These are phyloP conservation scores for Aelia acuminata DNA, from an alignment of 2,888 invertebrate species.

Conservation along the genomic window DNA sequence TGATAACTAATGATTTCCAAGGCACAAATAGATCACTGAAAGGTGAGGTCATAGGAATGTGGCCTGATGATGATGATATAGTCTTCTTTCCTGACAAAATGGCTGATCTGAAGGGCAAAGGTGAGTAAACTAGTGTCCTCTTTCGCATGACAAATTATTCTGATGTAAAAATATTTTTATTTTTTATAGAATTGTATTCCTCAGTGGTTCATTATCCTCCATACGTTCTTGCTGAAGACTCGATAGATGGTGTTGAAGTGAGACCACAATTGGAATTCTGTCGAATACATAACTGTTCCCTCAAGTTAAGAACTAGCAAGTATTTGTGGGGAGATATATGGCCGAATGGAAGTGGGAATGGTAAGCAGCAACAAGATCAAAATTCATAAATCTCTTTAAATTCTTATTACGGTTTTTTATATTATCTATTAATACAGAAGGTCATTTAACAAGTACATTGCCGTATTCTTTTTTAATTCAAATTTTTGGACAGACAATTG, in stretches of 20 bases:
- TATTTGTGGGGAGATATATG: conserved; percentile 65
- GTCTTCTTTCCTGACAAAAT: conserved; percentile 61
- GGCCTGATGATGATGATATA: conserved; percentile 51
- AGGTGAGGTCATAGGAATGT: conserved; percentile 14
- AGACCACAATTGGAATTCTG: conserved; percentile 60
- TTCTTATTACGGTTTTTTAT: no score
- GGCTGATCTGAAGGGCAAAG: conserved; percentile 60
- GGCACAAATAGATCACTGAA: background rate
- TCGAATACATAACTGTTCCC: conserved; percentile 56
- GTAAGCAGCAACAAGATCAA: conserved; percentile 67
- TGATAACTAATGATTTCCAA: conserved; percentile 41
- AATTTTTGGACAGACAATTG: no score
- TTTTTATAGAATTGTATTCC: conserved; percentile 42
- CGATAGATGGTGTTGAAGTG: conserved; percentile 61
- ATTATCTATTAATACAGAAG: no score
- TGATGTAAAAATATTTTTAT: background rate
- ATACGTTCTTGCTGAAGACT: conserved; percentile 52
- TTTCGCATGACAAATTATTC: background rate
- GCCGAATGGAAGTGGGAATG: conserved; percentile 77
- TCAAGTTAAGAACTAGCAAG: conserved; percentile 50
- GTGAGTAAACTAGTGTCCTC: background rate
- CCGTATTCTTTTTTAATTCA: no score
- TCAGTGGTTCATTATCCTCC: conserved; percentile 60
- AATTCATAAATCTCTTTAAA: no score
- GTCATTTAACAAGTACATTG: no score